Percentiles rank a stretch among this genome's conserved stretches.
Evolutionary conservation across 1,140 invertebrate genomes (phyloP).

Genomic region (Zaprionus nigranus): DNA sequence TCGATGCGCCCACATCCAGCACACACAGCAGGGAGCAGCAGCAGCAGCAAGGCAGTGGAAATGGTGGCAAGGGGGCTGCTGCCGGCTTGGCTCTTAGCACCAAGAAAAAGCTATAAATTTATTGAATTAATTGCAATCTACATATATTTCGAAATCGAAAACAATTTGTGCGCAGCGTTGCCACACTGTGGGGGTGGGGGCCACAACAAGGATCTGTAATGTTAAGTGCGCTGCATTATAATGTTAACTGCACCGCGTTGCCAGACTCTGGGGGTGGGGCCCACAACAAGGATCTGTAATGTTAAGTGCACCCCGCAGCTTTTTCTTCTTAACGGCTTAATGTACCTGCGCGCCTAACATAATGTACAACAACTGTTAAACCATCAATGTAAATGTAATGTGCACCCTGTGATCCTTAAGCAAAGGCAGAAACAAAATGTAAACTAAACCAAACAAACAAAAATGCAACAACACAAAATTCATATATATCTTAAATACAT

Average conservation of each 20-base stretch:
- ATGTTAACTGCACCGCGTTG: background rate
- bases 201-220: too few species aligned
- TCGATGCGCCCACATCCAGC: constrained; percentile 64
- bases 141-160: background rate
- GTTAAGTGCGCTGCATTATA: too few species aligned
- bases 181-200: background rate
- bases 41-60: constrained; percentile 8
- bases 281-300: background rate
- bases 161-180: background rate
- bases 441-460: background rate
- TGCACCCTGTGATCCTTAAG: constrained; percentile 37
- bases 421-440: constrained; percentile 11
- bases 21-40: constrained; percentile 13
- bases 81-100: constrained; percentile 62
- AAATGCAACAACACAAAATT: constrained; percentile 17
- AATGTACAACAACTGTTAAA: constrained; percentile 28
- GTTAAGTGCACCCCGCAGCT: background rate
- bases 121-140: background rate
- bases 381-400: constrained; percentile 17
- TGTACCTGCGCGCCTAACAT: constrained; percentile 41
- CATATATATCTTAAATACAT: constrained; percentile 5
- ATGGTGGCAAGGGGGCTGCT: background rate
- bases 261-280: background rate
- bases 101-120: constrained; percentile 67
- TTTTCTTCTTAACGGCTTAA: background rate